Evolutionary conservation across 1,140 invertebrate species (phyloP).

Genomic region (Tyrophagus putrescentiae): DNA sequence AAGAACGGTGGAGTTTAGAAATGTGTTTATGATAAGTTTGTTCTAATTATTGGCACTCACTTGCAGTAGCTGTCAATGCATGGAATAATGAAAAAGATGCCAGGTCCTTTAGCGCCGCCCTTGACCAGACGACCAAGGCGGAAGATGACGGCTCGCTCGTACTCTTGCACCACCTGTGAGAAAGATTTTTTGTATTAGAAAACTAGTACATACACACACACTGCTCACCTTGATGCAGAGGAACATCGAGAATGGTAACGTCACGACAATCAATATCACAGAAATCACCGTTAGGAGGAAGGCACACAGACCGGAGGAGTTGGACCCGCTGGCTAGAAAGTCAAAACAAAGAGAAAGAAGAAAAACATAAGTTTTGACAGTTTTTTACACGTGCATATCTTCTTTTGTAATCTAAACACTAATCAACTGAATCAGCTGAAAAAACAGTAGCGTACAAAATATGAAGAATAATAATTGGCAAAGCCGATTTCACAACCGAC

Average conservation of each 20-base stretch:
- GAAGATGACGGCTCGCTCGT: slow-evolving; percentile 30
- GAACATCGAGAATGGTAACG: slow-evolving; percentile 29
- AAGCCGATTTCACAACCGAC: no score
- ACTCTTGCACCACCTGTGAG: slow-evolving; percentile 30
- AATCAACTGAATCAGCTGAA: neutral
- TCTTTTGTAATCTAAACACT: neutral
- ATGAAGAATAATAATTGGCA: no score
- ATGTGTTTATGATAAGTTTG: no score
- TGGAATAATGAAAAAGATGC: slow-evolving; percentile 44
- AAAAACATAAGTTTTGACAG: neutral
- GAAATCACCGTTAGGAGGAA: slow-evolving; percentile 28
- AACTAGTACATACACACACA: neutral
- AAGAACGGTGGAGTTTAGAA: neutral
- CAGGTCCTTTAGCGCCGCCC: slow-evolving; percentile 27
- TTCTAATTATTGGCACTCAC: no score
- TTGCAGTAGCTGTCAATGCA: slow-evolving; percentile 43
- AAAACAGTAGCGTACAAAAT: neutral
- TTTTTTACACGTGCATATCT: neutral
- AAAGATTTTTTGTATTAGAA: slow-evolving; percentile 2
- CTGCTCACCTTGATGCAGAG: slow-evolving; percentile 30
- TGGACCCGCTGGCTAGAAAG: neutral
- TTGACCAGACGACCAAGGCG: slow-evolving; percentile 27
- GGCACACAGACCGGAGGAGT: slow-evolving; percentile 31
- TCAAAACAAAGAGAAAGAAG: neutral
- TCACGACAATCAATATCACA: slow-evolving; percentile 25